phyloP scores from a whole-genome alignment of 1,140 invertebrate genomes.

The Hydropsyche tenuis region DNA sequence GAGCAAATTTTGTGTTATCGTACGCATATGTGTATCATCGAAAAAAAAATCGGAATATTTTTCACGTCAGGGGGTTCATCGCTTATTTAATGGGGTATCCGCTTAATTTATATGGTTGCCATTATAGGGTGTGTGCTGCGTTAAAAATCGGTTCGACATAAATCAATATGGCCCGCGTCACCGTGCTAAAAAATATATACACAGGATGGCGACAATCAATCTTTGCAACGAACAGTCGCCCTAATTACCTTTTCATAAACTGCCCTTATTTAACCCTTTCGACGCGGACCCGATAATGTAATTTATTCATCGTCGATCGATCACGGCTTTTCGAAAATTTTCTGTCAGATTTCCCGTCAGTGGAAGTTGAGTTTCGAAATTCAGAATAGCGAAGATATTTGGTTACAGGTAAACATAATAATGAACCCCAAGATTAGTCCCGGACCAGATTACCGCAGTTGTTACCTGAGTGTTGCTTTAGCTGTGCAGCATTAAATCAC shows the following conservation, averaged over 20 bases:
- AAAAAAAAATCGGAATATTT: neutral
- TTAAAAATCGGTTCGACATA: constrained; percentile 49
- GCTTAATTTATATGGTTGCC: constrained; percentile 48
- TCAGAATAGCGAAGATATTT: neutral
- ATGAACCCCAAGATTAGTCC: constrained; percentile 35
- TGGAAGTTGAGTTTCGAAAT: neutral
- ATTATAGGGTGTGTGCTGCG: constrained; percentile 36
- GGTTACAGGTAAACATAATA: constrained; percentile 24
- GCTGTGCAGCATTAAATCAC: constrained; percentile 44
- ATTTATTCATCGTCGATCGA: constrained; percentile 39
- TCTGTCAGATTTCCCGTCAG: neutral
- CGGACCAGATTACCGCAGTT: constrained; percentile 28
- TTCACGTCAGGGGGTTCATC: constrained; percentile 37
- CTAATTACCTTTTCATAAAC: constrained; percentile 47
- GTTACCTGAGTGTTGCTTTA: constrained; percentile 27
- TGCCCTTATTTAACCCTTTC: constrained; percentile 31
- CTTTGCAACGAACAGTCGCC: constrained; percentile 39
- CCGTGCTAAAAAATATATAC: constrained; percentile 3
- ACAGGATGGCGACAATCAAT: constrained; percentile 46
- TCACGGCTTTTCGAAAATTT: constrained; percentile 13
- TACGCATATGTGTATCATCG: no score
- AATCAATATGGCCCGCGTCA: constrained; percentile 49
- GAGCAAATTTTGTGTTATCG: no score
- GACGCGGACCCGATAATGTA: constrained; percentile 18
- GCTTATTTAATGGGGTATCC: constrained; percentile 49